phyloP scores from a whole-genome alignment of 2,888 invertebrate genomes.

The Aplocera efformata region DNA sequence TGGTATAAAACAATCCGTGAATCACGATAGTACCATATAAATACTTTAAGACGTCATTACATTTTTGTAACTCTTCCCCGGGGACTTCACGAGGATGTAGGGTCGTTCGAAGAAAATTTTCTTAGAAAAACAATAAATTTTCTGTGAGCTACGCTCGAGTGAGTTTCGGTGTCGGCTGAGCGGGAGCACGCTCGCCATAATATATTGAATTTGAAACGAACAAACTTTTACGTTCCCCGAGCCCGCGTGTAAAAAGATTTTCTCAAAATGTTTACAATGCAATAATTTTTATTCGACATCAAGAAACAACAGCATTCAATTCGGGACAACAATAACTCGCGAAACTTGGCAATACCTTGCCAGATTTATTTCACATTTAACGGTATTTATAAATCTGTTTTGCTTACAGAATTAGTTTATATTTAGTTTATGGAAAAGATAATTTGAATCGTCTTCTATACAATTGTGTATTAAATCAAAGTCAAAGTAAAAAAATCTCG shows the following conservation, averaged over 20 bases:
- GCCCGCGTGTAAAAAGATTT: conserved; percentile 73
- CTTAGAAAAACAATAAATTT: conserved; percentile 81
- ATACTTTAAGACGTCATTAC: conserved; percentile 49
- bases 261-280: conserved; percentile 71
- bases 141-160: conserved; percentile 76
- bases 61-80: conserved; percentile 58
- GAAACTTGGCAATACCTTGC: conserved; percentile 6
- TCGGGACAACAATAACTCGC: conserved; percentile 18
- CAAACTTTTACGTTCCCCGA: conserved; percentile 73
- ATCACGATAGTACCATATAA: too few species aligned
- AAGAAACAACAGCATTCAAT: conserved; percentile 40
- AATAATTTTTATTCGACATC: conserved; percentile 61
- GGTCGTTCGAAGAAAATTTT: conserved; percentile 71
- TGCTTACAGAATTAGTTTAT: too few species aligned
- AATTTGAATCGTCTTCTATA: too few species aligned
- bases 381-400: too few species aligned
- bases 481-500: too few species aligned
- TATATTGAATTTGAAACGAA: conserved; percentile 81
- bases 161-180: conserved; percentile 78
- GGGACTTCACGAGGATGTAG: conserved; percentile 56
- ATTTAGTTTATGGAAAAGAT: too few species aligned
- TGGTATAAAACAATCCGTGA: too few species aligned
- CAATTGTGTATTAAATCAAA: too few species aligned
- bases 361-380: conserved; percentile 7
- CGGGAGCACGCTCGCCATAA: conserved; percentile 78